Conservation (phyloP, 2,888 invertebrate species). For the Dromius quadrimaculatus region DNA sequence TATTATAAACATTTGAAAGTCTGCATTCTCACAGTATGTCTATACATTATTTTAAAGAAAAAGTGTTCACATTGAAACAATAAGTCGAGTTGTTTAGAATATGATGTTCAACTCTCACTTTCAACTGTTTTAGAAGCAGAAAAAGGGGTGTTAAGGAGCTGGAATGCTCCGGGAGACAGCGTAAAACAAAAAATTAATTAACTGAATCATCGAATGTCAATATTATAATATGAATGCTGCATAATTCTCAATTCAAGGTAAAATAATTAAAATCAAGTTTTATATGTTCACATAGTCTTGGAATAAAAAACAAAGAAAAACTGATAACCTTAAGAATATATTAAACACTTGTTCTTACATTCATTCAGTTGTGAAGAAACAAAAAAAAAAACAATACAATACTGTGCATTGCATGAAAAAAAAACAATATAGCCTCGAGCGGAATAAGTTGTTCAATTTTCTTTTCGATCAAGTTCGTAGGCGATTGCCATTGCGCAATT, state of each 20-base stretch:
- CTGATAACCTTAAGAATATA: slow-evolving; percentile 48
- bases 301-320: slow-evolving; percentile 47
- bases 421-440: slow-evolving; percentile 30
- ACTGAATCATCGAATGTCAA: no score
- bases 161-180: no score
- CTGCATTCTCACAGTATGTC: no score
- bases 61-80: no score
- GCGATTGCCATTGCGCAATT: slow-evolving; percentile 37
- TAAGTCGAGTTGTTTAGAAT: no score
- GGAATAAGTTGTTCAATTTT: slow-evolving; percentile 13
- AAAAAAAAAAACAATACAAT: slow-evolving; percentile 24
- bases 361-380: slow-evolving; percentile 34
- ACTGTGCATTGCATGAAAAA: slow-evolving; percentile 7
- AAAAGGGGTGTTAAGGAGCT: no score
- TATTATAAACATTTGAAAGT: no score
- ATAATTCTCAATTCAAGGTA: slow-evolving; percentile 48
- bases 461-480: slow-evolving; percentile 32
- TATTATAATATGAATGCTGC: slow-evolving; percentile 19
- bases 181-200: no score
- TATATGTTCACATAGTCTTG: slow-evolving; percentile 34
- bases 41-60: no score
- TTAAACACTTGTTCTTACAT: slow-evolving; percentile 41
- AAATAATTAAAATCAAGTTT: slow-evolving; percentile 44
- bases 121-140: no score
- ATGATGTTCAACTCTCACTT: no score